Evolutionary conservation across 2,113 vertebrate genomes (phyloP).

Genomic region (Etheostoma spectabile): DNA sequence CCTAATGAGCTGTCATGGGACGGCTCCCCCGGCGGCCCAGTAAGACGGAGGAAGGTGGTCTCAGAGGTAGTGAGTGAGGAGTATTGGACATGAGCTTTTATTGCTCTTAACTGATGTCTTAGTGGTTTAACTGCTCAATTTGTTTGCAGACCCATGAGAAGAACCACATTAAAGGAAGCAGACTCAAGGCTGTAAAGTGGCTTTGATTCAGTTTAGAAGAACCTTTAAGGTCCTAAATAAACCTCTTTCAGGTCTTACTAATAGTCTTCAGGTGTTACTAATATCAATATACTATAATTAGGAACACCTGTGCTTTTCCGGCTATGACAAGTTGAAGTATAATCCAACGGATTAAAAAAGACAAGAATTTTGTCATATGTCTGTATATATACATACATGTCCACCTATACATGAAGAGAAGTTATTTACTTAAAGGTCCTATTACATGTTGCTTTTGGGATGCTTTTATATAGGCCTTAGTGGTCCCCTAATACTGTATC

Average conservation of each 20-base stretch:
- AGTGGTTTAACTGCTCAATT: background rate
- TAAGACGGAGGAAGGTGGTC: slow-evolving; percentile 12
- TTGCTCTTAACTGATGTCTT: background rate
- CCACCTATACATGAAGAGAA: background rate
- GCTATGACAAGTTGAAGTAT: background rate
- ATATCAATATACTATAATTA: background rate
- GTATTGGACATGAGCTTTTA: background rate
- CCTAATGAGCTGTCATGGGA: slow-evolving; percentile 17
- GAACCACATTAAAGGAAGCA: background rate
- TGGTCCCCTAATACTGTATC: too few species aligned
- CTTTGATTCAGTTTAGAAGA: background rate
- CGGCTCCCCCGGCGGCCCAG: background rate
- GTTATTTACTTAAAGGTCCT: background rate
- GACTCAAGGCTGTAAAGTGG: background rate
- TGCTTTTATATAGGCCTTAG: too few species aligned
- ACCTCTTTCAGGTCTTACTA: background rate
- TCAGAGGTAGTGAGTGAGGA: background rate
- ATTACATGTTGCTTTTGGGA: too few species aligned
- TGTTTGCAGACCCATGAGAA: background rate
- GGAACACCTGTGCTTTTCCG: background rate
- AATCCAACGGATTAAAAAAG: too few species aligned
- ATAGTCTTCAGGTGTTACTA: background rate
- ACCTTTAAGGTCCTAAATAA: background rate
- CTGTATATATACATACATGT: background rate
- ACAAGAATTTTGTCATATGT: background rate